These are phyloP conservation scores for Holocentrus rufus DNA, from an alignment of 2,797 vertebrate genomes.

Conservation along the genomic window DNA sequence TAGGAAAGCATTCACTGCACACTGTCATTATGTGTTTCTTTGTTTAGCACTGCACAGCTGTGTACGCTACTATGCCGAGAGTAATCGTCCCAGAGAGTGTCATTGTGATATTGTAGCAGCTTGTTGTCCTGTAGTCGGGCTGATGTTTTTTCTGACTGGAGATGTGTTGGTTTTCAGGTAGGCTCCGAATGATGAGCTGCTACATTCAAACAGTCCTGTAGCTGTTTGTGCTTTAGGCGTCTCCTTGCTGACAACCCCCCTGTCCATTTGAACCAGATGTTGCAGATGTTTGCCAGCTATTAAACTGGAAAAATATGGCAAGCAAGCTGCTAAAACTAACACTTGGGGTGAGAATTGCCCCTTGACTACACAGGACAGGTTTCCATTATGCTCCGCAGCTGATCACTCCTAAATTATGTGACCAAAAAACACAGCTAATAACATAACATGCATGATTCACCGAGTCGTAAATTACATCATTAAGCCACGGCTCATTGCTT, in stretches of 20 bases:
- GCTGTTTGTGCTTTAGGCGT: conserved; percentile 63
- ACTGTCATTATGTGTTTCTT: conserved; percentile 42
- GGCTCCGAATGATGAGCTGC: conserved; percentile 53
- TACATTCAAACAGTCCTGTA: conserved; percentile 54
- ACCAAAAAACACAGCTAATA: conserved; percentile 49
- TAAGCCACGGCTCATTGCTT: conserved; percentile 41
- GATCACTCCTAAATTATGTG: conserved; percentile 61
- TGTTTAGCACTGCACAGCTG: conserved; percentile 59
- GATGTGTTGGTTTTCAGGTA: conserved; percentile 50
- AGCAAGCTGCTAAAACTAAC: conserved; percentile 73
- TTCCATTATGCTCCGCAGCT: conserved; percentile 64
- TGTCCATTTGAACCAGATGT: conserved; percentile 76
- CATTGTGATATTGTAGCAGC: conserved; percentile 34
- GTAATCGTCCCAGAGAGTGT: conserved; percentile 30
- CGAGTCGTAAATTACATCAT: conserved; percentile 44
- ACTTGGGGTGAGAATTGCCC: conserved; percentile 69
- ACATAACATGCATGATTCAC: conserved; percentile 16
- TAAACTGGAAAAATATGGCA: conserved; percentile 70
- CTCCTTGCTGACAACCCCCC: conserved; percentile 46
- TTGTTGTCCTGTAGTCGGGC: conserved; percentile 33
- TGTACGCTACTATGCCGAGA: conserved; percentile 30
- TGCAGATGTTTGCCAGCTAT: conserved; percentile 72
- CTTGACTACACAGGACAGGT: conserved; percentile 52
- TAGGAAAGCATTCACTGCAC: conserved; percentile 24
- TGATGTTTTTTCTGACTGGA: conserved; percentile 38